Percentiles rank a stretch among this genome's conserved stretches.
Evolutionary conservation across 2,113 vertebrate species (phyloP).

Genomic region (Alligator sinensis): DNA sequence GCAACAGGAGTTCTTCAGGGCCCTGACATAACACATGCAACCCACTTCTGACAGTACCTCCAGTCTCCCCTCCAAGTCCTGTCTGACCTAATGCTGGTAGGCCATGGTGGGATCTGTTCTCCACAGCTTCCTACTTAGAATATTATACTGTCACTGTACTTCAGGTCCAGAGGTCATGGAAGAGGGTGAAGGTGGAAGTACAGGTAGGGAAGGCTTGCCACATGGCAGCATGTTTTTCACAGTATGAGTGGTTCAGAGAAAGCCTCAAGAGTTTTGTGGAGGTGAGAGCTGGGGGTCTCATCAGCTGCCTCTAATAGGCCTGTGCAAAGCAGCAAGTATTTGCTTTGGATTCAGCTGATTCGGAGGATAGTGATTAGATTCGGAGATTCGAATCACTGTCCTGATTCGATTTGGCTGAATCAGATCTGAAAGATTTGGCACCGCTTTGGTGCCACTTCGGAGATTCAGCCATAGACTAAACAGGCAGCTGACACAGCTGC

Average conservation of each 20-base stretch:
- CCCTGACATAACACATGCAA: background rate
- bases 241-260: background rate
- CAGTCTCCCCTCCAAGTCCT: background rate
- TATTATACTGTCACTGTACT: too few relatives aligned
- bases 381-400: too few relatives aligned
- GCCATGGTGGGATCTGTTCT: background rate
- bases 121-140: background rate
- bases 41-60: background rate
- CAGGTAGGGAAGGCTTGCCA: background rate
- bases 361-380: too few relatives aligned
- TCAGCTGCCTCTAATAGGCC: too few relatives aligned
- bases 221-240: background rate
- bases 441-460: too few relatives aligned
- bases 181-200: background rate
- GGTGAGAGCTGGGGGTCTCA: background rate
- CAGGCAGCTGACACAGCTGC: too few relatives aligned
- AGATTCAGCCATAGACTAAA: too few relatives aligned
- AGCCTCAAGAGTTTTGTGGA: background rate
- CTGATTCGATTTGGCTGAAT: too few relatives aligned
- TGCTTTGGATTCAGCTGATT: too few relatives aligned
- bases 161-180: background rate
- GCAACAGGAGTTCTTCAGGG: background rate
- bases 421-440: too few relatives aligned
- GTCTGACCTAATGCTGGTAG: background rate
- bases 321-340: too few relatives aligned